Percentiles rank a stretch among this genome's conserved stretches.
phyloP scores from a whole-genome alignment of 2,888 invertebrate species.

The Metellina segmentata region DNA sequence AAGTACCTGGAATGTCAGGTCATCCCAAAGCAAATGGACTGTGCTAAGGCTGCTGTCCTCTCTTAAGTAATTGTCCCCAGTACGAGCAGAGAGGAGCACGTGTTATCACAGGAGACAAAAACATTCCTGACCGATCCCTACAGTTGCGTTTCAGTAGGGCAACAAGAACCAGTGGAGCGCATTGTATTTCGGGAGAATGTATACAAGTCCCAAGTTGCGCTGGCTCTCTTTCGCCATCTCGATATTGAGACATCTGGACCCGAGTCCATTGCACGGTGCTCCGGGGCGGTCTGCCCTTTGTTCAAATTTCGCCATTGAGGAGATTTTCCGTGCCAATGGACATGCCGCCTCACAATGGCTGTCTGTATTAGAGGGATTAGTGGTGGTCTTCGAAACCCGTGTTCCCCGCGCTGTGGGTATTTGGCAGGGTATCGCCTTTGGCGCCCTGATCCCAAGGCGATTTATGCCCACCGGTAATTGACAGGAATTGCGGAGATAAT shows the following conservation, averaged over 20 bases:
- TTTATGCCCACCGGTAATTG: not conserved
- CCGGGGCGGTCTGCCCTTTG: conserved; percentile 72
- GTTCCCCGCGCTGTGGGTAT: conserved; percentile 15
- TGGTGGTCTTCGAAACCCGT: conserved; percentile 26
- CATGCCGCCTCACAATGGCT: conserved; percentile 64
- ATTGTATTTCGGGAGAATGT: conserved; percentile 16
- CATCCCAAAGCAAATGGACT: conserved; percentile 13
- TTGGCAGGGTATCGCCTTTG: conserved; percentile 71
- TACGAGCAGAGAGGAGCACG: conserved; percentile 43
- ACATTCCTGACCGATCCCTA: conserved; percentile 50
- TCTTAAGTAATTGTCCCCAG: conserved; percentile 21
- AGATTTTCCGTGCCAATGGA: conserved; percentile 74
- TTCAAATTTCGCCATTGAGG: conserved; percentile 68
- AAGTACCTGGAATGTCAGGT: too few relatives aligned
- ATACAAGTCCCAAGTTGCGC: conserved; percentile 45
- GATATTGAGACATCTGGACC: conserved; percentile 72
- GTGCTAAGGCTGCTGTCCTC: conserved; percentile 13
- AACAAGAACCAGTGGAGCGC: not conserved
- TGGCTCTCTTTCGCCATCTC: conserved; percentile 33
- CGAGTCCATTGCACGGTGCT: conserved; percentile 17
- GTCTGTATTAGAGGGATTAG: conserved; percentile 72
- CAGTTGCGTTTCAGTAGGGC: conserved; percentile 13
- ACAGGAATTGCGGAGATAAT: too few relatives aligned
- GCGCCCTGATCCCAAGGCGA: conserved; percentile 19
- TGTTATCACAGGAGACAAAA: conserved; percentile 72